Evolutionary conservation across 1,140 invertebrate species (phyloP).

Genomic region (Dendrolimus kikuchii): DNA sequence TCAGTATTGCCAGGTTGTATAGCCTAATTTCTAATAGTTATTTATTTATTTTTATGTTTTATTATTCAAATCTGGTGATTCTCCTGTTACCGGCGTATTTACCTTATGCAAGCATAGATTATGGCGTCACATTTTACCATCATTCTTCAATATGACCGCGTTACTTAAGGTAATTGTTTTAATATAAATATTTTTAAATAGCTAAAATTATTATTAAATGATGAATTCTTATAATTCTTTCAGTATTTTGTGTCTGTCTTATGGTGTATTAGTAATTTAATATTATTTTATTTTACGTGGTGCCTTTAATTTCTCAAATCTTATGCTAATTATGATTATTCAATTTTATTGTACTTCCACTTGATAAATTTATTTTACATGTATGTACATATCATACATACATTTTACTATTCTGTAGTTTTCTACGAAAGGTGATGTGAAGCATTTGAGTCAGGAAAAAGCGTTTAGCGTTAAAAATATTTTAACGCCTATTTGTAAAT

Average conservation of each 20-base stretch:
- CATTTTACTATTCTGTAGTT: background rate
- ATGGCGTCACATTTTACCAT: slow-evolving; percentile 35
- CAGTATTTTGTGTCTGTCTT: slow-evolving; percentile 53
- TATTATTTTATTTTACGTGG: slow-evolving; percentile 47
- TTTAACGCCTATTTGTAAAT: slow-evolving; percentile 13
- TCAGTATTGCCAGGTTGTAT: no score
- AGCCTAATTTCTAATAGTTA: no score
- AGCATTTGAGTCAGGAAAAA: slow-evolving; percentile 15
- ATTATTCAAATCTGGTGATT: no score
- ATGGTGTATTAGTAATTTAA: slow-evolving; percentile 38
- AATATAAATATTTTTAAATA: no score
- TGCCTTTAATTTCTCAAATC: slow-evolving; percentile 59
- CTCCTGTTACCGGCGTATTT: no score
- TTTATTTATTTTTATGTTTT: no score
- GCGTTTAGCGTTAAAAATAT: slow-evolving; percentile 12
- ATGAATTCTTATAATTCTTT: slow-evolving; percentile 34
- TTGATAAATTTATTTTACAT: slow-evolving; percentile 15
- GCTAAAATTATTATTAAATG: slow-evolving; percentile 16
- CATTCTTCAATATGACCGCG: slow-evolving; percentile 8
- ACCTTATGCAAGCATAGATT: no score
- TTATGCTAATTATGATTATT: slow-evolving; percentile 4
- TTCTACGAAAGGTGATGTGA: slow-evolving; percentile 15
- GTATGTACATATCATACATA: background rate
- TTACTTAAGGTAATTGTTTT: no score
- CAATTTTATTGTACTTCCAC: slow-evolving; percentile 23